phyloP scores from a whole-genome alignment of 1,140 invertebrate species.

The Cotesia vestalis region DNA sequence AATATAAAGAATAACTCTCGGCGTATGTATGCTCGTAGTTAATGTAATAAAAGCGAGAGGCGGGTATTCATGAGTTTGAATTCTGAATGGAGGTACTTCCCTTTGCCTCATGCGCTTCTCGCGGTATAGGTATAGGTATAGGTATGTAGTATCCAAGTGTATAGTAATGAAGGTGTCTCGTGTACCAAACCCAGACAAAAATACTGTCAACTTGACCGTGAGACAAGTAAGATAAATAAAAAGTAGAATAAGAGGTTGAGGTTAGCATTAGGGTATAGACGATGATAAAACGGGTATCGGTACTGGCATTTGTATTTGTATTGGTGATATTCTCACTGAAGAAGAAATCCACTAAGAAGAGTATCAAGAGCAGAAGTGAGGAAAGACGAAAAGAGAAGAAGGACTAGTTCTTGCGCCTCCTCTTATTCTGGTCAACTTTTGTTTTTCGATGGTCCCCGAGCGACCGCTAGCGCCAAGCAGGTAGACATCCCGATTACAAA shows the following conservation, averaged over 20 bases:
- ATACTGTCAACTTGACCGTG: slow-evolving; percentile 55
- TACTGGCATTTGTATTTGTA: too few species aligned
- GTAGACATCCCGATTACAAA: slow-evolving; percentile 56
- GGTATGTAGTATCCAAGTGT: slow-evolving; percentile 41
- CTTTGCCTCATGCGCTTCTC: slow-evolving; percentile 32
- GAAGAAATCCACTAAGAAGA: neutral
- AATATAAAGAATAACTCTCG: slow-evolving; percentile 6
- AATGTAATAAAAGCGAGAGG: too few species aligned
- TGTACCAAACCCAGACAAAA: slow-evolving; percentile 50
- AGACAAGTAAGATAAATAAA: slow-evolving; percentile 4
- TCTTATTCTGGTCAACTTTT: slow-evolving; percentile 13
- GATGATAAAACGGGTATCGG: neutral
- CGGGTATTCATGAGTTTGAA: slow-evolving; percentile 56
- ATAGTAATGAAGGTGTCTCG: slow-evolving; percentile 62
- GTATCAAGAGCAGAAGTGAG: neutral
- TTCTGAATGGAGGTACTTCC: slow-evolving; percentile 51
- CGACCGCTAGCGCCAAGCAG: slow-evolving; percentile 49
- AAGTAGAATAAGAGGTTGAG: slow-evolving; percentile 1
- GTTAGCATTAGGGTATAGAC: neutral
- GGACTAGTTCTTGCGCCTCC: slow-evolving; percentile 37
- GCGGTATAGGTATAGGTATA: too few species aligned
- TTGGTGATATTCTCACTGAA: neutral
- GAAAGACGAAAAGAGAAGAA: slow-evolving; percentile 13
- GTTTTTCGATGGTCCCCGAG: slow-evolving; percentile 45
- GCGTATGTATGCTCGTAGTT: slow-evolving; percentile 19